Evolutionary conservation across 2,888 invertebrate genomes (phyloP), one percentile per base, ranked within the genome.

Genomic region (Agriotes lineatus): DNA sequence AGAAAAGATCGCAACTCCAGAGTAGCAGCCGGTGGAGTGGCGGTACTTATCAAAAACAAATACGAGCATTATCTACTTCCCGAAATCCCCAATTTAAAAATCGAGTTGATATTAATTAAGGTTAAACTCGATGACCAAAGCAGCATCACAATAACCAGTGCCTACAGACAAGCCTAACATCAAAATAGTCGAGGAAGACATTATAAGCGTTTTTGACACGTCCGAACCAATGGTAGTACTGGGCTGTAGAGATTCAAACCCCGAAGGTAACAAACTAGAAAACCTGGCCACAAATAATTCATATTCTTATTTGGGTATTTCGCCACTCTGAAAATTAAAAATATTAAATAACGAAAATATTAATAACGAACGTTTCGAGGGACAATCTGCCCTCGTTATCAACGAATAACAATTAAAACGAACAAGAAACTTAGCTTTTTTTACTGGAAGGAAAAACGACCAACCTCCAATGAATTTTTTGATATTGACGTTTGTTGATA

Each of bases 11-110:
- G 42, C 39, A 42, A 58, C 10, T 30, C 45, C 18, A 42, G 10
- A 44, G 20, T 14, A 48, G 59, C 58, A 7, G 48, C 59, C 19
- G 65, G 65, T 37, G 58, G 66, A 20, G 50, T 57, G 6, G 58
- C 65, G 18, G 58, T 65, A 18, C 10, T 65, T 16, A 58, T 65
- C 14, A 65, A 56, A 62, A 62, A 10, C 19, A 54, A 52, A 30
- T 50, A 30, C 22, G 22, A 9, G n/a, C 54, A 54, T 30, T 25
- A 16, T 9, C 2, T 33, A 54, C 54, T 35, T 22, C 18, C 30
- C 12, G 35, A 54, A 25, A 54, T 54, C 16, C 54, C 7, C 12
- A 54, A 54, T 18, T 7, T 30, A 54, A 54, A 54, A 54, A 54
- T 22, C 35, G 54, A 54, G 16, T 35, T 35, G 12, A 66, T 35